These are phyloP conservation scores for Piscicola geometra DNA, from an alignment of 2,888 invertebrate species.

Conservation along the genomic window DNA sequence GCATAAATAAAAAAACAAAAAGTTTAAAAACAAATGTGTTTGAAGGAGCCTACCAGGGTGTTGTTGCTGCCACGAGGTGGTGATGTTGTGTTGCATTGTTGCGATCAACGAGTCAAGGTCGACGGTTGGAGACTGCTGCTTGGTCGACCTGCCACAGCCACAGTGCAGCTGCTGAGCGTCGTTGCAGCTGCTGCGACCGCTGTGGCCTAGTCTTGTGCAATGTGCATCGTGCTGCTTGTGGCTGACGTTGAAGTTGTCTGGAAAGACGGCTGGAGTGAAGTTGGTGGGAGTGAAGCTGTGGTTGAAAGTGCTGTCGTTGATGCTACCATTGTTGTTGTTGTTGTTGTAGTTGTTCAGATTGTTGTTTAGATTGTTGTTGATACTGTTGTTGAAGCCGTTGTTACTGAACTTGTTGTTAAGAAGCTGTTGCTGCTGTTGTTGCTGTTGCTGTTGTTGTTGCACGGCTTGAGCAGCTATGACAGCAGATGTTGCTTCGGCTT, in stretches of 20 bases:
- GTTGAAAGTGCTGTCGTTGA: background rate
- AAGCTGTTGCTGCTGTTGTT: conserved; percentile 3
- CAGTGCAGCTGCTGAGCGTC: conserved; percentile 34
- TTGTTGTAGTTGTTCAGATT: background rate
- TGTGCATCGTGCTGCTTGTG: background rate
- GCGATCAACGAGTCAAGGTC: conserved; percentile 36
- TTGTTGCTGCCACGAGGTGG: conserved; percentile 32
- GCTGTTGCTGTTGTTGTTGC: conserved; percentile 15
- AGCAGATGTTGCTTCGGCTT: conserved; percentile 36
- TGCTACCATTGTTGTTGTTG: background rate
- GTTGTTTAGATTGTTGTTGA: background rate
- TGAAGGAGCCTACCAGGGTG: background rate
- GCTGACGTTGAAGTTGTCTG: background rate
- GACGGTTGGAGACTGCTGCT: conserved; percentile 20
- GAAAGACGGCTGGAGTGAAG: background rate
- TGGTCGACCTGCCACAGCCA: conserved; percentile 30
- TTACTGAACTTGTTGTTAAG: background rate
- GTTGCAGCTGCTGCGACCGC: conserved; percentile 7
- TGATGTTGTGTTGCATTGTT: conserved; percentile 36
- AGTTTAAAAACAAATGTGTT: too few relatives aligned
- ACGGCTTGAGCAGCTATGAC: conserved; percentile 37
- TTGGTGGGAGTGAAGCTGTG: background rate
- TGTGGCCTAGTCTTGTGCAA: background rate
- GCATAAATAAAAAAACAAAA: too few relatives aligned
- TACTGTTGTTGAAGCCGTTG: conserved; percentile 20